Conservation (phyloP, 2,888 invertebrate genomes). For the Luffia ferchaultella region DNA sequence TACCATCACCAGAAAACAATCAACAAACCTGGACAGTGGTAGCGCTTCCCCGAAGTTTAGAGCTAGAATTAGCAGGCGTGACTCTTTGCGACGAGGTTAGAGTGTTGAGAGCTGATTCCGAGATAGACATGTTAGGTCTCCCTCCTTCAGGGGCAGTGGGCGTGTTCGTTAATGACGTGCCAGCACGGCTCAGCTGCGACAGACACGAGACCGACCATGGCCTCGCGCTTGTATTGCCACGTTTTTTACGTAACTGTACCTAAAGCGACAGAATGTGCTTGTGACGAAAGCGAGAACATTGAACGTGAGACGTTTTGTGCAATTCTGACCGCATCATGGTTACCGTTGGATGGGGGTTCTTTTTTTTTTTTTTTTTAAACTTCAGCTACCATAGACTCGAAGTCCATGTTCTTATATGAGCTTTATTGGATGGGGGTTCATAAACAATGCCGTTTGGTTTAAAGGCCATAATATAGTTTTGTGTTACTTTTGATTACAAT, state of each 20-base stretch:
- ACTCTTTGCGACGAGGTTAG: slow-evolving; percentile 63
- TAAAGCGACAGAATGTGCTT: slow-evolving; percentile 29
- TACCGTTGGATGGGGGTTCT: too few species aligned
- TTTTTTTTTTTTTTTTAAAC: too few species aligned
- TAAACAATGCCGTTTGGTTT: too few species aligned
- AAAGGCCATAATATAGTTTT: too few species aligned
- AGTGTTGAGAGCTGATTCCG: slow-evolving; percentile 87
- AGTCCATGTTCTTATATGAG: too few species aligned
- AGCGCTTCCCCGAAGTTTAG: slow-evolving; percentile 52
- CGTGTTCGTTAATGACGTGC: slow-evolving; percentile 47
- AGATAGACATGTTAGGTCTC: slow-evolving; percentile 78
- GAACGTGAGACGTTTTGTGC: not conserved
- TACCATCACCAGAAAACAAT: too few species aligned
- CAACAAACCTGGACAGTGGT: slow-evolving; percentile 50
- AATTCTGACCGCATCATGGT: too few species aligned
- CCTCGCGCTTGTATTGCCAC: slow-evolving; percentile 64
- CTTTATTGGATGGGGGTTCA: too few species aligned
- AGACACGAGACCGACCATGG: slow-evolving; percentile 92
- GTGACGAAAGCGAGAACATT: not conserved
- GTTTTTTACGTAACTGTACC: slow-evolving; percentile 72
- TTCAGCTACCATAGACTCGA: too few species aligned
- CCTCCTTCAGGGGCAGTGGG: slow-evolving; percentile 34
- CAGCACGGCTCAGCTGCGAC: slow-evolving; percentile 71
- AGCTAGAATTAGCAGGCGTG: slow-evolving; percentile 47
- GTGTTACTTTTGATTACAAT: too few species aligned